Percentiles rank a stretch among this genome's conserved stretches.
These are phyloP conservation scores for Polypterus bichir DNA, from an alignment of 2,113 vertebrate genomes.

Conservation along the genomic window DNA sequence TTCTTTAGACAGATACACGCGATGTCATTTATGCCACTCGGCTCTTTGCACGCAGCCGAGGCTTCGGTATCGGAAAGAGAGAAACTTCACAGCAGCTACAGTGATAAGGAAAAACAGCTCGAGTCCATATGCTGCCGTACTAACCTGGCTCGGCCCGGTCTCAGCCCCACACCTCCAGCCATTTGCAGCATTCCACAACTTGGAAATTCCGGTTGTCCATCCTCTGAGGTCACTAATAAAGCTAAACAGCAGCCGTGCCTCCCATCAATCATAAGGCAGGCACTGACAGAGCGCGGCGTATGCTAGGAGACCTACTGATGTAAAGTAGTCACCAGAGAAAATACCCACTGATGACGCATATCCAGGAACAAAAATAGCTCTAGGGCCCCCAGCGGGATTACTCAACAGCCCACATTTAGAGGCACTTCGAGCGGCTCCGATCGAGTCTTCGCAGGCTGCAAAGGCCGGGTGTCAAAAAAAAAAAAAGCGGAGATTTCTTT, in stretches of 20 bases:
- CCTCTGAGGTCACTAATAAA: conserved; percentile 56
- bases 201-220: conserved; percentile 68
- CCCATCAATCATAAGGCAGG: conserved; percentile 81
- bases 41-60: no score
- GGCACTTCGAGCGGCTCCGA: conserved; percentile 59
- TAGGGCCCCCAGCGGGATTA: conserved; percentile 79
- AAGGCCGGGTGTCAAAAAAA: conserved; percentile 3
- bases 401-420: conserved; percentile 83
- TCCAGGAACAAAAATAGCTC: conserved; percentile 98
- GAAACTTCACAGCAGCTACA: no score
- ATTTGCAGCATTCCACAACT: conserved; percentile 61
- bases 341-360: conserved; percentile 98
- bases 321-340: conserved; percentile 98
- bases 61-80: no score
- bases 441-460: no score
- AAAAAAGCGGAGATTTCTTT: conserved; percentile 41
- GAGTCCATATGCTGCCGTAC: conserved; percentile 15
- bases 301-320: conserved; percentile 95
- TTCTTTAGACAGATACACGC: no score
- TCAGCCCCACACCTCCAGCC: conserved; percentile 62
- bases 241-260: conserved; percentile 58
- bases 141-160: conserved; percentile 46
- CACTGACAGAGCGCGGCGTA: conserved; percentile 63
- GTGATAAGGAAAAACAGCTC: no score
- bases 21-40: no score